phyloP scores from a whole-genome alignment of 1,140 invertebrate genomes.

The Micrasema minimum region DNA sequence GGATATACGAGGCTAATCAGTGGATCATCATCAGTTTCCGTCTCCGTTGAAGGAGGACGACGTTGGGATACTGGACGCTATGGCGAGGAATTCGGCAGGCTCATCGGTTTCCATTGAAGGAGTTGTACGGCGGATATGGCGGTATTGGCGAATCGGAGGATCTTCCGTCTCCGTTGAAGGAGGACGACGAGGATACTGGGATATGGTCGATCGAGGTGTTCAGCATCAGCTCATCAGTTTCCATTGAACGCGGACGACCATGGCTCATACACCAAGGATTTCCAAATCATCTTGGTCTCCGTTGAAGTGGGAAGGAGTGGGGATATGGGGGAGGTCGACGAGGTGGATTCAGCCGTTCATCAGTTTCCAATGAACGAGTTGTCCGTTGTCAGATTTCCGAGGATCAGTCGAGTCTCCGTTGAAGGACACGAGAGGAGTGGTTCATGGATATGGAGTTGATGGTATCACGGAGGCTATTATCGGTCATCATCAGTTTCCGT shows the following conservation, averaged over 20 bases:
- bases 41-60: slow-evolving; percentile 4
- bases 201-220: slow-evolving; percentile 14
- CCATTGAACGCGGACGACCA: slow-evolving; percentile 28
- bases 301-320: neutral
- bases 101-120: slow-evolving; percentile 2
- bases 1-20: too few species aligned
- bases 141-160: neutral
- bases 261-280: slow-evolving; percentile 20
- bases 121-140: neutral
- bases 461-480: neutral
- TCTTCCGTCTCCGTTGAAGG: slow-evolving; percentile 6
- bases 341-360: slow-evolving; percentile 11
- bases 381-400: slow-evolving; percentile 7
- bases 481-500: neutral
- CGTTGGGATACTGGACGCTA: neutral
- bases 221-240: slow-evolving; percentile 20
- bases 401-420: slow-evolving; percentile 19
- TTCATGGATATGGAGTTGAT: neutral
- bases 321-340: slow-evolving; percentile 24
- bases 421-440: slow-evolving; percentile 1
- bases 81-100: neutral
- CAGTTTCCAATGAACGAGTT: neutral
- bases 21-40: neutral
- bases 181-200: slow-evolving; percentile 1
- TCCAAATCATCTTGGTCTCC: slow-evolving; percentile 18